phyloP scores from a whole-genome alignment of 2,113 vertebrate species.

The Halcyon senegalensis region DNA sequence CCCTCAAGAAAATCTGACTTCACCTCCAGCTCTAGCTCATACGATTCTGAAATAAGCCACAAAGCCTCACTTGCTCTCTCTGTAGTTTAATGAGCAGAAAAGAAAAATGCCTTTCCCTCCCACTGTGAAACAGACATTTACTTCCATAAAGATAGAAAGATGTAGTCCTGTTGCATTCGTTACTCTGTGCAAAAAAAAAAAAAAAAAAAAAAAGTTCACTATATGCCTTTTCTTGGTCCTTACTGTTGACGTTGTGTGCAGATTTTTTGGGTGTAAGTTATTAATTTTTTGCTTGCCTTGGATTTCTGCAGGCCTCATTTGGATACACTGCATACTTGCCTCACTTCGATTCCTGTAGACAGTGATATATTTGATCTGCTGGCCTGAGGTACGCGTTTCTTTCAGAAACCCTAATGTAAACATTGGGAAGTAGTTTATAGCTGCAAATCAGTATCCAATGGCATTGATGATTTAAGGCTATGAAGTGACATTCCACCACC shows the following conservation, averaged over 20 bases:
- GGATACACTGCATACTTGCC: not conserved
- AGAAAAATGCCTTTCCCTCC: not conserved
- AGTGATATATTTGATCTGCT: slow-evolving; percentile 58
- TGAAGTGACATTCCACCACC: not conserved
- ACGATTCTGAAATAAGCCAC: not conserved
- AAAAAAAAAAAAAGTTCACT: not conserved
- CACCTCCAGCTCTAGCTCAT: not conserved
- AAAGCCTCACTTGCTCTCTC: not conserved
- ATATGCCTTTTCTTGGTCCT: not conserved
- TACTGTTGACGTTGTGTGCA: not conserved
- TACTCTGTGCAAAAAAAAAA: not conserved
- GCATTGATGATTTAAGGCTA: slow-evolving; percentile 26
- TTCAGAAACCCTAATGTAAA: slow-evolving; percentile 52
- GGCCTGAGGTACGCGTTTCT: slow-evolving; percentile 38
- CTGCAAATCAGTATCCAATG: slow-evolving; percentile 22
- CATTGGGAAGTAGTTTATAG: slow-evolving; percentile 55
- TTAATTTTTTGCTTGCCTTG: not conserved
- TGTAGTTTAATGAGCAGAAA: not conserved
- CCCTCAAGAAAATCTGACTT: not conserved
- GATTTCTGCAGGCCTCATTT: not conserved
- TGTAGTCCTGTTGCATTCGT: not conserved
- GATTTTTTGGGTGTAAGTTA: not conserved
- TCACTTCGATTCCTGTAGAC: slow-evolving; percentile 31
- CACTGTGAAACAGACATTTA: not conserved
- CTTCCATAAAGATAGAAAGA: not conserved